Conservation (phyloP, 2,888 invertebrate species). For the Agrochola lychnidis region DNA sequence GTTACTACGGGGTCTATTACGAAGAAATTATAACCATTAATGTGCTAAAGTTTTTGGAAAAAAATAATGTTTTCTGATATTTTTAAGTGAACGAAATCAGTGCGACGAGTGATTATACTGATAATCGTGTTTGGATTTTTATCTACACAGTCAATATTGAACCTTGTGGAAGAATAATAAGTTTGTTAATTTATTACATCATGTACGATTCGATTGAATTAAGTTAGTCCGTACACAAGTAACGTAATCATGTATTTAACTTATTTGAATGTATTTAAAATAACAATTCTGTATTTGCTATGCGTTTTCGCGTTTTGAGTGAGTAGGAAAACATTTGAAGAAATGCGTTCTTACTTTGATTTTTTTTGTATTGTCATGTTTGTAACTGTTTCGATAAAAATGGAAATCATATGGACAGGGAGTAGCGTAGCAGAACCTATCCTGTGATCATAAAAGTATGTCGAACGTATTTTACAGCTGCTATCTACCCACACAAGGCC, state of each 20-base stretch:
- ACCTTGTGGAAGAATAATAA: conserved; percentile 31
- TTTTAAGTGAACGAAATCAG: conserved; percentile 46
- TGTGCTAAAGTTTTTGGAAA: not conserved
- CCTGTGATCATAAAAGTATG: conserved; percentile 45
- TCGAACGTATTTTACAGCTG: conserved; percentile 74
- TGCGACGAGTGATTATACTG: conserved; percentile 40
- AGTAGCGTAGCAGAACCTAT: conserved; percentile 21
- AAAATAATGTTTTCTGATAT: not conserved
- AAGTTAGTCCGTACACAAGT: not conserved
- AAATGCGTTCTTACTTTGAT: not conserved
- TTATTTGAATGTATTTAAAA: conserved; percentile 47
- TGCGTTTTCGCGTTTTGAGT: conserved; percentile 18
- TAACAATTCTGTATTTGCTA: conserved; percentile 24
- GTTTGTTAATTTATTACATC: conserved; percentile 51
- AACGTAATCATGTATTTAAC: not conserved
- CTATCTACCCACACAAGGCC: conserved; percentile 82
- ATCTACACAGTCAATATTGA: conserved; percentile 54
- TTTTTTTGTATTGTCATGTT: not conserved
- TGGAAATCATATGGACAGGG: conserved; percentile 26
- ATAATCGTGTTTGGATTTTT: conserved; percentile 49
- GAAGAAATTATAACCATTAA: not conserved
- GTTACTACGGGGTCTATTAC: not conserved
- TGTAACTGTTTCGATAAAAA: not conserved
- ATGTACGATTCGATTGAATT: conserved; percentile 21
- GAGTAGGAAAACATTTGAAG: not conserved